Base-by-base conservation (phyloP, 2,113 vertebrate species). In the Ailurus styani region DNA sequence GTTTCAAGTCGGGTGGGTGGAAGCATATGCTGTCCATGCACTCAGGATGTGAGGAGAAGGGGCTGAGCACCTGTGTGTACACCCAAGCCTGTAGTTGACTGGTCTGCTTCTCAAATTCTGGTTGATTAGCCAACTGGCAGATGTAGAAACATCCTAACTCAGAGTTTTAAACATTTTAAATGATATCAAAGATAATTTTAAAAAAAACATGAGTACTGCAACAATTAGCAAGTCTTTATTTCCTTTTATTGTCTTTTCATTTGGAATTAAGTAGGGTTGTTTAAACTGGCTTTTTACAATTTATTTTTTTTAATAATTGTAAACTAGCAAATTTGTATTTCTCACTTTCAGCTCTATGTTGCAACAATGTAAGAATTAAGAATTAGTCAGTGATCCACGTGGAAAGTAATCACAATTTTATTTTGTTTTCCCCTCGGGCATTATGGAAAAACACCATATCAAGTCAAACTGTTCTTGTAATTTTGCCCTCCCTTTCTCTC, bases 231-330 rank as follows among this genome's bases (percentile, higher is more conserved):
- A 64, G 40, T 84, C 64, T 82, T 90, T 62, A 88, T 85, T 42
- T 72, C 77, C 52, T 84, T 60, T 29, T 45, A 40, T 47, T 62
- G 29, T 31, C 73, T 60, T 57, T 88, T 87, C 15, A 62, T 78
- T 87, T 78, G 45, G 88, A 91, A 94, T 91, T 60, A 85, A 93
- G 34, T 86, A 34, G n/a, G 3, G 68, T 70, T 84, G 29, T 47
- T 95, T 91, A 85, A 91, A 94, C 20, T 57, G 60, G 10, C 40
- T 42, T 87, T 93, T 93, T 93, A 50, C 37, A 9, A 57, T 77
- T 91, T 78, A 70, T 55, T n/a, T 72, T 85, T 90, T 95, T 95
- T 45, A 93, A 84, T 27, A 78, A 81, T 70, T 57, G 40, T 68
- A 64, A 91, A 37, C 18, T 40, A 23, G 42, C 7, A 55, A 72